Evolutionary conservation across 2,797 vertebrate genomes (phyloP).

Genomic region (Rhodeus uyekii): DNA sequence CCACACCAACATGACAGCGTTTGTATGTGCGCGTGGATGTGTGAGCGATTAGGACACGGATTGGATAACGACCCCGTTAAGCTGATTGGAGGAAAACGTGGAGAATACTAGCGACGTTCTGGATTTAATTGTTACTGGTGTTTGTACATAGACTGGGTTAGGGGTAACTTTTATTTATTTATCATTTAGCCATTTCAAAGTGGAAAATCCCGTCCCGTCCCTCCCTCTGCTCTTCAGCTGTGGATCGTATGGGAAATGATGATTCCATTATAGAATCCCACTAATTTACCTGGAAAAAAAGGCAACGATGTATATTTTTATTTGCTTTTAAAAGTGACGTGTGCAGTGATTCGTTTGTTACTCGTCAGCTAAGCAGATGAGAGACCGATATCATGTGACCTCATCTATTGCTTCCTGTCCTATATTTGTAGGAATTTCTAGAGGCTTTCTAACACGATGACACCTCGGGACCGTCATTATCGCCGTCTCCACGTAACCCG

Average conservation of each 20-base stretch:
- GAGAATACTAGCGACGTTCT: background rate
- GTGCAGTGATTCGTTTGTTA: constrained; percentile 67
- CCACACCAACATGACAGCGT: constrained; percentile 21
- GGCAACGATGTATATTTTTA: constrained; percentile 44
- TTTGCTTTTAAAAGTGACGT: constrained; percentile 65
- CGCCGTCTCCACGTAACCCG: constrained; percentile 49
- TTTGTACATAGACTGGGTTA: constrained; percentile 74
- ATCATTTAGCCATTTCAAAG: constrained; percentile 62
- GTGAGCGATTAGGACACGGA: constrained; percentile 38
- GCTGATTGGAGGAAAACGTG: constrained; percentile 18
- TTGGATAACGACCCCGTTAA: constrained; percentile 4
- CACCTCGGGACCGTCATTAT: constrained; percentile 50
- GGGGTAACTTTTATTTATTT: constrained; percentile 77
- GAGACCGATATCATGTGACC: constrained; percentile 1
- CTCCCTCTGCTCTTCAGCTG: constrained; percentile 53
- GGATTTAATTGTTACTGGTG: constrained; percentile 63
- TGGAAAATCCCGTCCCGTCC: constrained; percentile 36
- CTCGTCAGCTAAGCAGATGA: constrained; percentile 58
- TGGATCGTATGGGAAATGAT: constrained; percentile 40
- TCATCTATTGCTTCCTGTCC: constrained; percentile 40
- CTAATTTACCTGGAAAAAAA: constrained; percentile 37
- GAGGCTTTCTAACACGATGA: constrained; percentile 41
- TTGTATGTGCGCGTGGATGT: background rate
- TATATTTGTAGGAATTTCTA: constrained; percentile 45
- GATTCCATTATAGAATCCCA: constrained; percentile 28